A percentile compares a stretch with the other conserved stretches of the same genome.
Evolutionary conservation across 2,797 vertebrate species (phyloP).

Genomic region (Chelmon rostratus): DNA sequence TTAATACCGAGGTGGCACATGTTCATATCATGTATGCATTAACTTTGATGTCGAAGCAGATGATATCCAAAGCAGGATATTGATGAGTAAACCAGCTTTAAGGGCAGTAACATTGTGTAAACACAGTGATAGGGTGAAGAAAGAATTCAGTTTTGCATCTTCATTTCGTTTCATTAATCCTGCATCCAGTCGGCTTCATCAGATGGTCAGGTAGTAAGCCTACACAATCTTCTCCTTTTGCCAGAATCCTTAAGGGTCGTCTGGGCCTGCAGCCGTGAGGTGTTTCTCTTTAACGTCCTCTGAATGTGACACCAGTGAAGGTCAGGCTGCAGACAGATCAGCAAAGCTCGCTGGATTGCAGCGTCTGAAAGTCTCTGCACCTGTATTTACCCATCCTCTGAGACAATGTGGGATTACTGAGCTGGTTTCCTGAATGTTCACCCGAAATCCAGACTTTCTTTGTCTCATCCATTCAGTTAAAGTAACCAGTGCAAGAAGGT

Average conservation of each 20-base stretch:
- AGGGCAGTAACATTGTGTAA: not conserved
- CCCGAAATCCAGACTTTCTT: conserved; percentile 8
- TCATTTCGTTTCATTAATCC: conserved; percentile 25
- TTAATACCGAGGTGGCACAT: conserved; percentile 38
- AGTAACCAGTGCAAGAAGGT: conserved; percentile 12
- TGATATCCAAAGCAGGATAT: not conserved
- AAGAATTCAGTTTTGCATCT: not conserved
- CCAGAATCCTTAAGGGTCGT: conserved; percentile 43
- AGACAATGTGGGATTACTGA: conserved; percentile 54
- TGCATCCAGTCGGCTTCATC: conserved; percentile 22
- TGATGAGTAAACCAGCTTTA: conserved; percentile 25
- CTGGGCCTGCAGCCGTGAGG: conserved; percentile 47
- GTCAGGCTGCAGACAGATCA: conserved; percentile 85
- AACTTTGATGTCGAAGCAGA: conserved; percentile 18
- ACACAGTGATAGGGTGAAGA: not conserved
- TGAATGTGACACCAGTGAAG: conserved; percentile 86
- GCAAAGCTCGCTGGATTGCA: conserved; percentile 70
- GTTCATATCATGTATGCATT: conserved; percentile 26
- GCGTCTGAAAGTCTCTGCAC: conserved; percentile 70
- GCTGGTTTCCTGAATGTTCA: conserved; percentile 34
- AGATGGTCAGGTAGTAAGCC: conserved; percentile 10
- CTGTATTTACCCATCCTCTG: conserved; percentile 64
- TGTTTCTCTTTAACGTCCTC: conserved; percentile 65
- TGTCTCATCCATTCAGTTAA: conserved; percentile 2
- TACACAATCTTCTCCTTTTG: conserved; percentile 41